A percentile compares a stretch with the other conserved stretches of the same genome.
phyloP scores from a whole-genome alignment of 2,113 vertebrate genomes.

The Carlito syrichta region DNA sequence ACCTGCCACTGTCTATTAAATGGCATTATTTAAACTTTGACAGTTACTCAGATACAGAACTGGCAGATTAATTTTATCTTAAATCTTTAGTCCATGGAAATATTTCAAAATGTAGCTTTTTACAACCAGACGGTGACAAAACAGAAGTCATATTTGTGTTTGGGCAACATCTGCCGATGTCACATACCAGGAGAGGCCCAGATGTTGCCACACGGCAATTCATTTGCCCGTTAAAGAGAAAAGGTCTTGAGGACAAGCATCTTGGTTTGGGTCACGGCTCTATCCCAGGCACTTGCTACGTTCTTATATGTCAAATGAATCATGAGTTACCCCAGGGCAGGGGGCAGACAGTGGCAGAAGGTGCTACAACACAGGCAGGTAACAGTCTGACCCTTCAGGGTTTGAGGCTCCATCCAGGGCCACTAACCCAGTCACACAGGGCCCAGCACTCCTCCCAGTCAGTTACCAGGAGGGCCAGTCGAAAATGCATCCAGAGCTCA shows the following conservation, averaged over 20 bases:
- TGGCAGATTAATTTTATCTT: not conserved
- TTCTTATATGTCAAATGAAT: fast-evolving
- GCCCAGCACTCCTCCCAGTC: not conserved
- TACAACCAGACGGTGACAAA: not conserved
- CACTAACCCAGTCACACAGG: too few relatives aligned
- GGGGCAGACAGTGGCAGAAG: too few relatives aligned
- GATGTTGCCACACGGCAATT: too few relatives aligned
- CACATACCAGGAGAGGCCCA: fast-evolving
- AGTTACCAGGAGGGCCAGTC: not conserved
- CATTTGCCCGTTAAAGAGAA: fast-evolving
- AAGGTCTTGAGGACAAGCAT: fast-evolving
- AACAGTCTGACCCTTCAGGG: not conserved
- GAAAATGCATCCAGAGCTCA: too few relatives aligned
- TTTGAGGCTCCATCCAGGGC: not conserved
- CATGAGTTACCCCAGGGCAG: fast-evolving
- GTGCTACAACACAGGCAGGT: not conserved
- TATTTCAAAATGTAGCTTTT: not conserved
- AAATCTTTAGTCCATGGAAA: not conserved
- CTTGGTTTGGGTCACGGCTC: not conserved
- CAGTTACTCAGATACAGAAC: not conserved
- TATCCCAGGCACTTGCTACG: not conserved
- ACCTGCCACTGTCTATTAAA: not conserved
- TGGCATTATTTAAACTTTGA: not conserved
- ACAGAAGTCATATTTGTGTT: not conserved
- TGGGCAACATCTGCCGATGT: fast-evolving